Base-by-base conservation (phyloP, 1,140 invertebrate species). In the Pseudachorutes palmiensis region DNA sequence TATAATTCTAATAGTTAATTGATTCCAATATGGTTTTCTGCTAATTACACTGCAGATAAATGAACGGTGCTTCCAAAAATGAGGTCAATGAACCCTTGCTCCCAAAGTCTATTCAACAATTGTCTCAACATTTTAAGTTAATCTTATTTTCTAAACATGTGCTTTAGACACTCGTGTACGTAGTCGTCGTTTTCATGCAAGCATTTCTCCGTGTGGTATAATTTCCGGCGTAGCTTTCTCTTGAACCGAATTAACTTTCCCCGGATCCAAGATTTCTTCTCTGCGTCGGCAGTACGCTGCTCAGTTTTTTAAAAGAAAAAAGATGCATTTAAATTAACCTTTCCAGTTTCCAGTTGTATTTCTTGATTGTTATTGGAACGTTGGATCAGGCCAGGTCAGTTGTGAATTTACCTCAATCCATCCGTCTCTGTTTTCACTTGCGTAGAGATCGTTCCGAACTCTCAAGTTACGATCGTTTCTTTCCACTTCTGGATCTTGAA, bases 241-340 rank as follows among this genome's bases (percentile, higher is more conserved):
- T 55, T 55, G 24, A 55, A 55, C 12, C 24, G 12, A 19, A 55
- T 55, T 24, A 55, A 24, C 51, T 55, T 55, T 55, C 51, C 24
- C 51, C 51, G 51, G 51, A 55, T 14, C 51, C 51, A 16, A 5
- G 51, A 14, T 55, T 55, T 55, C 51, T 55, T 55, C 24, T 55
- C 51, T 14, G 51, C 9, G 24, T 55, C 12, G 24, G 14, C 51
- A 5, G 51, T 55, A 5, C 51, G 51, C 51, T 55, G 3, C 51
- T 55, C 5, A 9, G 5, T 41, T 19, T 5, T 41, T 41, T 19
- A 41, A 41, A 41, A 5, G 19, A 41, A 41, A 5, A 41, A 41
- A 41, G 19, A 41, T 9, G 5, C 19, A 9, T 41, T 41, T n/a
- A n/a, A n/a, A n/a, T n/a, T n/a, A n/a, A n/a, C n/a, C n/a, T n/a